Base-by-base conservation (phyloP, 1,140 invertebrate species). In the Telenomus remus region DNA sequence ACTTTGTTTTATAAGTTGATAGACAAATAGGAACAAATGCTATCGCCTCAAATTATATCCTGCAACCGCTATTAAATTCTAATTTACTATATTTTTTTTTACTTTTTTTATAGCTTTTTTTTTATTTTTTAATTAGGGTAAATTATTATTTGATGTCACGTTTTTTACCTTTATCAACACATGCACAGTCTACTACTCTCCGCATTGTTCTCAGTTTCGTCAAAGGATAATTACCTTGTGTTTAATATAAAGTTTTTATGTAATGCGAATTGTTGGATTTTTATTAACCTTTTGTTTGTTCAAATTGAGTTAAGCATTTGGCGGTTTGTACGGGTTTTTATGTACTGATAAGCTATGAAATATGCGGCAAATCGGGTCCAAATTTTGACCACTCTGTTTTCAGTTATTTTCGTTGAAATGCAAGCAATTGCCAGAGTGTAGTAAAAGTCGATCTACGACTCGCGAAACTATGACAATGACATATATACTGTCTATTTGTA, bases 121-220 rank as follows among this genome's bases (percentile, higher is more conserved):
- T 1, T 27, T 27, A 71, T 72, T 71, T 71, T 68, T 50, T 7
- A 66, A 14, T 15, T 54, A 39, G 19, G 19, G 19, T 27, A 27
- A 27, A 27, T 27, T 27, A 27, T 27, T 48, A 61, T 64, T 73
- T 69, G 66, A 73, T 57, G 53, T 72, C 57, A 51, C 61, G 64
- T 69, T 79, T n/a, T n/a, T 70, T 66, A 61, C 70, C 56, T 64
- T 79, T 61, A 59, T 78, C 66, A 65, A 66, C 74, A 74, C 78
- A 74, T 80, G 78, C 76, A 76, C 79, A 85, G 81, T 85, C 82
- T 84, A 81, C 80, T 81, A 82, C 74, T 80, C 82, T 81, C 81
- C 78, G 79, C 79, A 77, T 74, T 49, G 70, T 77, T 72, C 76
- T 78, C 75, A 64, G 73, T 80, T 79, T 77, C 73, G 65, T 80